Evolutionary conservation across 2,113 vertebrate genomes (phyloP).

Genomic region (Macrotus californicus): DNA sequence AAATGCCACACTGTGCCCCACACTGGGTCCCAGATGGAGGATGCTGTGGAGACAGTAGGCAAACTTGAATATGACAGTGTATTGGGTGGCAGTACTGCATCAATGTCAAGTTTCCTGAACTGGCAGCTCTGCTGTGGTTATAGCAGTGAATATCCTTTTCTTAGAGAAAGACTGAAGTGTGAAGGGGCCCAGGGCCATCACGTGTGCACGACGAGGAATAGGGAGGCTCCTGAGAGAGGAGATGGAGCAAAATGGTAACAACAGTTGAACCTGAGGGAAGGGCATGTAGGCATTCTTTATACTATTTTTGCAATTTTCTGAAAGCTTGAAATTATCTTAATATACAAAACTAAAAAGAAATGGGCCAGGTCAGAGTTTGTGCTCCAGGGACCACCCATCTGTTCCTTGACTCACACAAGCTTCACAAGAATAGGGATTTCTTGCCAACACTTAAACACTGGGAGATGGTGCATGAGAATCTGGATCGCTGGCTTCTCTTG

Average conservation of each 20-base stretch:
- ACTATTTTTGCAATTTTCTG: neutral
- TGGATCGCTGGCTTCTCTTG: neutral
- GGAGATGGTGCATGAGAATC: neutral
- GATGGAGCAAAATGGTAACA: neutral
- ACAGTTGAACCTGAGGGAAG: neutral
- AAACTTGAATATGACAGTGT: fast-evolving
- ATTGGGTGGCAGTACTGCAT: no score
- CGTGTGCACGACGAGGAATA: fast-evolving
- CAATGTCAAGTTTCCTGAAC: neutral
- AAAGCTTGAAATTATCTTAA: neutral
- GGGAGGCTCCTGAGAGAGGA: neutral
- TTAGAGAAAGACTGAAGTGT: no score
- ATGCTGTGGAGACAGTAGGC: neutral
- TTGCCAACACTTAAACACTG: neutral
- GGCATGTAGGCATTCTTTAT: fast-evolving
- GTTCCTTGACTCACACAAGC: neutral
- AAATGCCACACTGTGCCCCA: neutral
- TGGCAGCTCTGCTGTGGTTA: neutral
- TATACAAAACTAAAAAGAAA: neutral
- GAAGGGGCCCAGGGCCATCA: neutral
- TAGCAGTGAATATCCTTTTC: fast-evolving
- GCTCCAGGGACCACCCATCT: neutral
- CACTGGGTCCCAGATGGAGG: neutral
- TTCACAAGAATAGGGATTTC: neutral
- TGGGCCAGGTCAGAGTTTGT: neutral